Conservation (phyloP, 2,888 invertebrate genomes). For the Ennomos fuscantarius region DNA sequence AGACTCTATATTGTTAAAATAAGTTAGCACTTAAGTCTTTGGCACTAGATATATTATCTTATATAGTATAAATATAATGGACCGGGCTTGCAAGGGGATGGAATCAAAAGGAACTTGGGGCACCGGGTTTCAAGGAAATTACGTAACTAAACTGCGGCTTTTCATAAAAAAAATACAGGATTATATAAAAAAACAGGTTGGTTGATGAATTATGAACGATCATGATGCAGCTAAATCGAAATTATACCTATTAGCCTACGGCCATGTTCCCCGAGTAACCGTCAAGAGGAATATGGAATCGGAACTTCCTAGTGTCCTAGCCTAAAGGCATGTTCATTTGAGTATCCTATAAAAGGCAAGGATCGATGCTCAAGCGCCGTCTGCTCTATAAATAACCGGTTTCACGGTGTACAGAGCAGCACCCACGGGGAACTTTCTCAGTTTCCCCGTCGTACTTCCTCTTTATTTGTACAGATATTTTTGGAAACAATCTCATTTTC, state of each 20-base stretch:
- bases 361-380: conserved; percentile 53
- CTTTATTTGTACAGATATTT: conserved; percentile 25
- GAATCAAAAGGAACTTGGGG: no score
- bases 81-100: no score
- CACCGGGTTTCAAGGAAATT: no score
- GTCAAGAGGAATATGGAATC: background rate
- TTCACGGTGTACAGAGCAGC: conserved; percentile 40
- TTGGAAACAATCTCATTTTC: conserved; percentile 21
- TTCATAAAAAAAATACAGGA: no score
- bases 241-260: background rate
- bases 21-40: no score
- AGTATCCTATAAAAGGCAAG: conserved; percentile 16
- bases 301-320: background rate
- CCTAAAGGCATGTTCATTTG: conserved; percentile 33
- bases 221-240: no score
- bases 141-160: no score
- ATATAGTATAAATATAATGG: no score
- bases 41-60: no score
- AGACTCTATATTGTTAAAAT: no score
- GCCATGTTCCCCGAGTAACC: conserved; percentile 33
- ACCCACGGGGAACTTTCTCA: conserved; percentile 43
- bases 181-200: no score
- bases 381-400: conserved; percentile 57
- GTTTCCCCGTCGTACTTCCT: conserved; percentile 42
- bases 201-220: no score